These are phyloP conservation scores for Chlorops oryzae DNA, from an alignment of 1,140 invertebrate genomes.

Conservation along the genomic window DNA sequence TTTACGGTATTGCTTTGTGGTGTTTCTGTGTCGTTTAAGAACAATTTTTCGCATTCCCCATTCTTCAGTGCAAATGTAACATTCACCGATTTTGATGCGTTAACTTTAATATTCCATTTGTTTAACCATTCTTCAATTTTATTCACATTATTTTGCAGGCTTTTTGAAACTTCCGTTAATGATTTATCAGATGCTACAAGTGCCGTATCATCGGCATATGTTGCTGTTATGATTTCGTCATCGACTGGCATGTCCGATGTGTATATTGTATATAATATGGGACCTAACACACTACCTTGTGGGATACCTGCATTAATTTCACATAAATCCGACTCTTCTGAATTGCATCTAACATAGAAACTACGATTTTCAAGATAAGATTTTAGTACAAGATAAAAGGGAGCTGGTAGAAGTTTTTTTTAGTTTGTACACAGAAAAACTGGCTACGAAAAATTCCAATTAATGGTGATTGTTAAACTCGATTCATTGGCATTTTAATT, in stretches of 20 bases:
- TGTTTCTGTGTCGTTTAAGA: constrained; percentile 13
- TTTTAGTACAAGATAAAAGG: background rate
- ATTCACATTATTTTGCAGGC: too few species aligned
- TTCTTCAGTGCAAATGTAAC: constrained; percentile 14
- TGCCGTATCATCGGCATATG: too few species aligned
- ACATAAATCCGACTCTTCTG: background rate
- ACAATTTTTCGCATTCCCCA: constrained; percentile 10
- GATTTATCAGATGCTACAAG: too few species aligned
- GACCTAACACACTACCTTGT: too few species aligned
- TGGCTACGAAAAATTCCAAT: too few species aligned
- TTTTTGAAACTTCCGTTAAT: too few species aligned
- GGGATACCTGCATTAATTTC: background rate
- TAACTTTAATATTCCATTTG: constrained; percentile 14
- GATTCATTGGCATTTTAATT: too few species aligned
- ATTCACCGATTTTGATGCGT: constrained; percentile 9
- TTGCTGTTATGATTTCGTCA: constrained; percentile 9
- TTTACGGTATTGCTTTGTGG: constrained; percentile 11
- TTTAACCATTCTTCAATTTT: constrained; percentile 15
- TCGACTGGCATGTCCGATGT: constrained; percentile 13
- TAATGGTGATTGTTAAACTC: too few species aligned
- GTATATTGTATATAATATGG: constrained; percentile 14
- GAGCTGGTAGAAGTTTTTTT: too few species aligned
- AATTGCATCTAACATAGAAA: constrained; percentile 3
- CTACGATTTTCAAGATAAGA: constrained; percentile 1
- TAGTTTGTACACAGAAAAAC: too few species aligned